These are phyloP conservation scores for Cyprinodon diabolis DNA, from an alignment of 2,797 vertebrate genomes.

Conservation along the genomic window DNA sequence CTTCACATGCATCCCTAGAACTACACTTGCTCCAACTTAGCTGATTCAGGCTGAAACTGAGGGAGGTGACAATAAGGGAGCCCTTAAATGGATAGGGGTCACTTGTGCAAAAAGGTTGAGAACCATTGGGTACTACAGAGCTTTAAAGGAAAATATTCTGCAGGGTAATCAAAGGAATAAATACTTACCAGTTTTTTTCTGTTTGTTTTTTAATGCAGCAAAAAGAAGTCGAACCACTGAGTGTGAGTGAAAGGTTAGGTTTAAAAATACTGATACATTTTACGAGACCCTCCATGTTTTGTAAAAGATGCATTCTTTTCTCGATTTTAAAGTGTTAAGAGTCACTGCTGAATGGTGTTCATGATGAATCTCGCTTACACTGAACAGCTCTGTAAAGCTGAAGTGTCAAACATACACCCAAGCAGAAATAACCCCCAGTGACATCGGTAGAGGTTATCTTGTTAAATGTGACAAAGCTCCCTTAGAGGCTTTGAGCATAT, in stretches of 20 bases:
- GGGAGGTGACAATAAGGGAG: no score
- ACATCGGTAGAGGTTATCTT: constrained; percentile 14
- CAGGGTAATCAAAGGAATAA: no score
- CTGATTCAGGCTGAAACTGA: no score
- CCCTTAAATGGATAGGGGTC: no score
- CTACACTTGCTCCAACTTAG: no score
- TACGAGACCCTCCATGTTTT: background rate
- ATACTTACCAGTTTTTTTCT: no score
- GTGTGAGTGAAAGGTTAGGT: background rate
- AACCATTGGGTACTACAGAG: no score
- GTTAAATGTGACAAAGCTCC: background rate
- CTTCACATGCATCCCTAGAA: no score
- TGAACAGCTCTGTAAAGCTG: constrained; percentile 9
- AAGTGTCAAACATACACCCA: background rate
- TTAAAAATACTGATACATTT: background rate
- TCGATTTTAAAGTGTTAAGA: constrained; percentile 3
- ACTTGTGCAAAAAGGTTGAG: no score
- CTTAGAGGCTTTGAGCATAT: constrained; percentile 1
- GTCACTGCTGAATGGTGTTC: background rate
- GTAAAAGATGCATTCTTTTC: background rate
- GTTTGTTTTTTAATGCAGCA: no score
- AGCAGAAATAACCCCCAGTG: constrained; percentile 10
- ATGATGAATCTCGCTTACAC: background rate
- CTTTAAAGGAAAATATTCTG: no score
- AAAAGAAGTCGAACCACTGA: no score